These are phyloP conservation scores for Psittacula derbiana DNA, from an alignment of 2,797 vertebrate genomes.

Conservation along the genomic window DNA sequence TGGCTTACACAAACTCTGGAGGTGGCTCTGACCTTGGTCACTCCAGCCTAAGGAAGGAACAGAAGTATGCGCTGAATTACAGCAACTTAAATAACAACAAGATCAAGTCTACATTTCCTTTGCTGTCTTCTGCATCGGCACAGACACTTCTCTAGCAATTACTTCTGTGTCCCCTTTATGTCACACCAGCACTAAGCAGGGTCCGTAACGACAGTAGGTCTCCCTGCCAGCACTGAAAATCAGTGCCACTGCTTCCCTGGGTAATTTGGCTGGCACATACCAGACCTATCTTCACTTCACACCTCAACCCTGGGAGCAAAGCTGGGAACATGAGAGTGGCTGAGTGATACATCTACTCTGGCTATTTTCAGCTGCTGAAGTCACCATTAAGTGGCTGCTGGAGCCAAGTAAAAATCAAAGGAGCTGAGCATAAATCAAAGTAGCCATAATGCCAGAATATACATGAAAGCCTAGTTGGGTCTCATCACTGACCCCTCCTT, in stretches of 20 bases:
- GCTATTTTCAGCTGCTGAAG: slow-evolving; percentile 51
- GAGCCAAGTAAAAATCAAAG: slow-evolving; percentile 32
- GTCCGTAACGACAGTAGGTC: not conserved
- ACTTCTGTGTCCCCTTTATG: not conserved
- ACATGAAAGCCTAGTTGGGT: not conserved
- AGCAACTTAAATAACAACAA: not conserved
- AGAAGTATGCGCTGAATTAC: not conserved
- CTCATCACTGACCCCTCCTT: not conserved
- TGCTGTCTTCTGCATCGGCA: not conserved
- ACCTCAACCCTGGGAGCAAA: not conserved
- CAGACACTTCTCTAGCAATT: not conserved
- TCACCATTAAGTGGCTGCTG: not conserved
- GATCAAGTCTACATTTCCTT: not conserved
- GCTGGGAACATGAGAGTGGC: not conserved
- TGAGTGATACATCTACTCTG: not conserved
- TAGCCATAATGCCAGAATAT: not conserved
- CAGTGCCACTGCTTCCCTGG: not conserved
- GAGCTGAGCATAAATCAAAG: not conserved
- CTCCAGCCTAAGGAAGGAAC: not conserved
- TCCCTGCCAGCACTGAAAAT: not conserved
- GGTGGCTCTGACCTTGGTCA: not conserved
- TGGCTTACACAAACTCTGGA: not conserved
- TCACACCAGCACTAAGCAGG: not conserved
- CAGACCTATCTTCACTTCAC: not conserved
- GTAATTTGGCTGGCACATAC: not conserved